Evolutionary conservation across 2,888 invertebrate genomes (phyloP).

Genomic region (Eumerus sabulonum): DNA sequence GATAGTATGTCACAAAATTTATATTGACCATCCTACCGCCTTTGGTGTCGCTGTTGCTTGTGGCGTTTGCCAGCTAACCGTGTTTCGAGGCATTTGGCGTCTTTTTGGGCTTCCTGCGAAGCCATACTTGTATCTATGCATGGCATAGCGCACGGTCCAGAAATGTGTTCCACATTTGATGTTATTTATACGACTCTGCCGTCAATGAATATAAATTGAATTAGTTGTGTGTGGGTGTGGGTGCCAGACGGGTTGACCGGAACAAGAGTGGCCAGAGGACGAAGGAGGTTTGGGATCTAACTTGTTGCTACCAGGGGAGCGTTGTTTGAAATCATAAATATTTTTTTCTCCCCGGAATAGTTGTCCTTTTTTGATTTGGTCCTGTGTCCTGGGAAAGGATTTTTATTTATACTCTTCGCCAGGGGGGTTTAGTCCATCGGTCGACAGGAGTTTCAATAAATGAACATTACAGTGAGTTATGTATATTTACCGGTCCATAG

Average conservation of each 20-base stretch:
- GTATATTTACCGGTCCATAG: not conserved
- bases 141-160: slow-evolving; percentile 13
- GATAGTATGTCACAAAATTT: slow-evolving; percentile 33
- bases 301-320: slow-evolving; percentile 33
- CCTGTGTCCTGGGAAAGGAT: not conserved
- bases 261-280: not conserved
- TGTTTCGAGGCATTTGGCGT: not conserved
- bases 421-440: not conserved
- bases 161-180: slow-evolving; percentile 42
- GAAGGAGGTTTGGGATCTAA: slow-evolving; percentile 21
- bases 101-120: no score
- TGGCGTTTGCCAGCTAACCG: slow-evolving; percentile 4
- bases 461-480: slow-evolving; percentile 4
- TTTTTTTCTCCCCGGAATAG: slow-evolving; percentile 6
- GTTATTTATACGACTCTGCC: slow-evolving; percentile 46
- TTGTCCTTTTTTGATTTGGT: not conserved
- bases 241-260: no score
- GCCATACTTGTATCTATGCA: not conserved
- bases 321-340: slow-evolving; percentile 40
- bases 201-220: slow-evolving; percentile 54
- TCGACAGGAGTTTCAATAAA: slow-evolving; percentile 2
- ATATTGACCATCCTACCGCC: slow-evolving; percentile 9
- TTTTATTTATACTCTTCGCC: slow-evolving; percentile 20
- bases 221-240: slow-evolving; percentile 18
- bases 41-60: not conserved